Evolutionary conservation across 2,888 invertebrate species (phyloP).

Genomic region (Pyrrhia umbra): DNA sequence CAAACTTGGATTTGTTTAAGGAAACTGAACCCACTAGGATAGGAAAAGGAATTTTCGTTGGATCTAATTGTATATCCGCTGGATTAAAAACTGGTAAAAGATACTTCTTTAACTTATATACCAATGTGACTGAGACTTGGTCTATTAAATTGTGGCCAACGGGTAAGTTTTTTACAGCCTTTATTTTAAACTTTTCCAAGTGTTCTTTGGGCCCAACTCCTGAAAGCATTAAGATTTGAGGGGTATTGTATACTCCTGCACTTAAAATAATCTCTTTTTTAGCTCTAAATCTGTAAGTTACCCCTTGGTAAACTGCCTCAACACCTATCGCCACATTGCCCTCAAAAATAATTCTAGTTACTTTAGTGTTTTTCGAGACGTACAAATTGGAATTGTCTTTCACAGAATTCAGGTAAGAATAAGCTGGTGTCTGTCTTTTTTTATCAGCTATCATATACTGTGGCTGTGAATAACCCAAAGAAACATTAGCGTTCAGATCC

Average conservation of each 20-base stretch:
- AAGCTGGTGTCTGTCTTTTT: constrained; percentile 47
- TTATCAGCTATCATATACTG: constrained; percentile 22
- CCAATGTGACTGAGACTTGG: constrained; percentile 16
- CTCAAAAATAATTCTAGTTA: constrained; percentile 47
- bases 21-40: constrained; percentile 47
- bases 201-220: constrained; percentile 51
- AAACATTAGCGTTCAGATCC: constrained; percentile 39
- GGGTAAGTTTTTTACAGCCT: constrained; percentile 29
- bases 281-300: constrained; percentile 38
- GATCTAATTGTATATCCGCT: constrained; percentile 1
- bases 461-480: constrained; percentile 41
- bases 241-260: constrained; percentile 50
- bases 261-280: constrained; percentile 50
- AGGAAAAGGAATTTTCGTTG: constrained; percentile 48
- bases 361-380: constrained; percentile 47
- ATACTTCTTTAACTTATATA: constrained; percentile 27
- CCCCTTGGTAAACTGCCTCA: constrained; percentile 19
- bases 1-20: constrained; percentile 35
- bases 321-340: constrained; percentile 44
- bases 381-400: constrained; percentile 37
- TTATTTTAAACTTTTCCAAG: constrained; percentile 29
- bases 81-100: constrained; percentile 13
- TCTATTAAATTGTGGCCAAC: constrained; percentile 48
- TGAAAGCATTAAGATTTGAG: constrained; percentile 52
- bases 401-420: constrained; percentile 33